phyloP scores from a whole-genome alignment of 2,888 invertebrate genomes.

The Oeneis ivallda region DNA sequence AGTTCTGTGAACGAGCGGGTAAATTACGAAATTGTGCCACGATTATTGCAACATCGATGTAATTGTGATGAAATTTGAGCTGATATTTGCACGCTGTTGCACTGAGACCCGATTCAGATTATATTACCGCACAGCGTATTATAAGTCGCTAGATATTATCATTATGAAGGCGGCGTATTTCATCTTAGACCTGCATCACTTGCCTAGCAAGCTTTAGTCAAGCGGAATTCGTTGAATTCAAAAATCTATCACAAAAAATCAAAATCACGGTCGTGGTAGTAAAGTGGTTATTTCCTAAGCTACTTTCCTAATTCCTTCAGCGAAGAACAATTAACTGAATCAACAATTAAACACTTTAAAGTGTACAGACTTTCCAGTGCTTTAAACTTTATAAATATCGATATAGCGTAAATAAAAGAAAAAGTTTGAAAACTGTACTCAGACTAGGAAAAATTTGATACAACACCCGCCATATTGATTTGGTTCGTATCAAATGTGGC shows the following conservation, averaged over 20 bases:
- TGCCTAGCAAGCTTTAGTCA: neutral
- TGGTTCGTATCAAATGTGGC: no score
- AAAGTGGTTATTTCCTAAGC: no score
- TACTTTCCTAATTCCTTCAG: no score
- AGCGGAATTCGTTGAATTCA: neutral
- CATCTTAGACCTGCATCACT: neutral
- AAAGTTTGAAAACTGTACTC: no score
- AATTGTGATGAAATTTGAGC: slow-evolving; percentile 15
- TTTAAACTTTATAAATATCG: no score
- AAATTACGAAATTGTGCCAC: slow-evolving; percentile 15
- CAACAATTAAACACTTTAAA: no score
- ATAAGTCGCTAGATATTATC: neutral
- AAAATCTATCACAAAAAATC: neutral
- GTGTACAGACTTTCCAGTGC: no score
- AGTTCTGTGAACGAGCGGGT: slow-evolving; percentile 15
- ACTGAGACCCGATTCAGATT: slow-evolving; percentile 9
- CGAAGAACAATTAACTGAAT: no score
- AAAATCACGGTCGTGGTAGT: no score
- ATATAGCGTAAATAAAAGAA: no score
- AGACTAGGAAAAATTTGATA: no score
- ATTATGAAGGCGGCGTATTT: neutral
- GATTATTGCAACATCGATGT: slow-evolving; percentile 14
- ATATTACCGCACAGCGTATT: neutral
- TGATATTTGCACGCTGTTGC: slow-evolving; percentile 14
- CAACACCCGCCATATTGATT: no score